Evolutionary conservation across 1,140 invertebrate genomes (phyloP).

Genomic region (Araneus ventricosus): DNA sequence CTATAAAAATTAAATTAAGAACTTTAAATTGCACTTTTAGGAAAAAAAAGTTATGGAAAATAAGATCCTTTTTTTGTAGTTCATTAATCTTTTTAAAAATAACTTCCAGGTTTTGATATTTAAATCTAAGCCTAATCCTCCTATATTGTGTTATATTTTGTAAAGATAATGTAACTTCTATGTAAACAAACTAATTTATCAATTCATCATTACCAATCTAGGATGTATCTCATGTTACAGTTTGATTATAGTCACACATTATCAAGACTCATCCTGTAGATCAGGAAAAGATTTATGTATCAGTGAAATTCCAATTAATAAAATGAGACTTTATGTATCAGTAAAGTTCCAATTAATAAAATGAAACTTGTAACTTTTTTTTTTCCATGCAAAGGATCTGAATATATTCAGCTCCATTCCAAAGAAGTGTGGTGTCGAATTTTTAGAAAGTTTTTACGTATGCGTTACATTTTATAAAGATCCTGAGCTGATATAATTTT

Average conservation of each 20-base stretch:
- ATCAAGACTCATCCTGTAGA: not conserved
- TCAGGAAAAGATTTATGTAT: not conserved
- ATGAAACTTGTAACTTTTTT: too few relatives aligned
- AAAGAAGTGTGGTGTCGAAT: not conserved
- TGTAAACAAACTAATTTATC: not conserved
- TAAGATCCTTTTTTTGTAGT: not conserved
- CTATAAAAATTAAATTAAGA: too few relatives aligned
- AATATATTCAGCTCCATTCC: not conserved
- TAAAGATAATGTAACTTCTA: not conserved
- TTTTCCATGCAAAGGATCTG: not conserved
- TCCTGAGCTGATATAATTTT: not conserved
- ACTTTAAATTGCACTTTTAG: too few relatives aligned
- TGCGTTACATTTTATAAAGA: not conserved
- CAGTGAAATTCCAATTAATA: not conserved
- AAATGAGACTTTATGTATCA: too few relatives aligned
- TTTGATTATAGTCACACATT: not conserved
- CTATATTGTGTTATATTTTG: not conserved
- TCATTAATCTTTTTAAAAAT: not conserved
- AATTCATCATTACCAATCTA: not conserved
- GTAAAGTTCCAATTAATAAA: too few relatives aligned
- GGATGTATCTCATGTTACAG: not conserved
- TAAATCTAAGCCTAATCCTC: not conserved
- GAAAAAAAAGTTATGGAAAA: not conserved
- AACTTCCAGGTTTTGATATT: not conserved
- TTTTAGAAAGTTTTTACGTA: not conserved